Base-by-base conservation (phyloP, 2,113 vertebrate species). In the Microcebus lehilahytsara region DNA sequence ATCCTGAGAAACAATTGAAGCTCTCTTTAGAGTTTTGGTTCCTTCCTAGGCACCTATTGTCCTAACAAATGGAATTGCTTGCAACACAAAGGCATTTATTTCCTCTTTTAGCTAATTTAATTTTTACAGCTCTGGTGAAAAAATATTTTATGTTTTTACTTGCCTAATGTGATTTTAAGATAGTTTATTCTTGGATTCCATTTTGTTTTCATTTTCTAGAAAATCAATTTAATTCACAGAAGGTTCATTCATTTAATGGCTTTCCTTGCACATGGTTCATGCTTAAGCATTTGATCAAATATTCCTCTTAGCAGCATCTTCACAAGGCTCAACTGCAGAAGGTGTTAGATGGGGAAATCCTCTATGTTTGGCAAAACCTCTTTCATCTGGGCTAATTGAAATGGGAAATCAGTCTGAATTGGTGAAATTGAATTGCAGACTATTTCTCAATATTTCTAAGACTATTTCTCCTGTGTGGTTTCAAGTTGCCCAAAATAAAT, bases 131-230 rank as follows among this genome's bases (percentile, higher is more conserved):
- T 17, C 27, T 17, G 30, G 89, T 90, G 90, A 94, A 94, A 96
- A 96, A 95, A 80, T 90, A 86, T 58, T 96, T 93, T 94, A 95
- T 89, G 84, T 93, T 92, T 97, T 97, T 90, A 92, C 56, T 86
- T 10, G 0, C 67, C 72, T 96, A 96, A 96, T 94, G 81, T 17
- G 62, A 94, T 97, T 97, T 97, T 92, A 96, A 97, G 95, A 90
- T 88, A 93, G 66, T 96, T 97, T 97, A 66, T 96, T 97, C 88
- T 95, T 96, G 85, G 77, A 81, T 96, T 97, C 87, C 97, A 75
- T 97, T 97, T 97, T 97, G 85, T 97, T 98, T 96, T 90, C 87
- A 91, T 97, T 98, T 98, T 97, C 79, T 90, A 95, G 87, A 58
- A 46, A 97, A 98, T 98, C 94, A 96, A 0, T 95, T 92, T 96